Conservation (phyloP, 2,888 invertebrate genomes). For the Geophilus truncorum region DNA sequence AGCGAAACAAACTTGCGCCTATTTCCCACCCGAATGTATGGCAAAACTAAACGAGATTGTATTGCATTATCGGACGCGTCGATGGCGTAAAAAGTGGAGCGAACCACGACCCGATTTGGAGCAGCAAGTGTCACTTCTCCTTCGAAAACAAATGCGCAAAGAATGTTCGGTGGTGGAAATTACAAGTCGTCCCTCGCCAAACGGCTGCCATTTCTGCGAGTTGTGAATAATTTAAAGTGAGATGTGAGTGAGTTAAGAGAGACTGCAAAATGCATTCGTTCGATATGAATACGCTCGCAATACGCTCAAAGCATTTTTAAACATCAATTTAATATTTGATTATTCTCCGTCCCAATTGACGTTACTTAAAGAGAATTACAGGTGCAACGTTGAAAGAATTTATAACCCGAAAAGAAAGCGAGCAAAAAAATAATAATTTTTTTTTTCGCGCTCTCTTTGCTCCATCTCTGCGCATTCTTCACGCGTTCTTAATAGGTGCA, state of each 20-base stretch:
- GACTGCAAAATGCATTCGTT: background rate
- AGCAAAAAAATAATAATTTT: background rate
- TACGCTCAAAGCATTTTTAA: background rate
- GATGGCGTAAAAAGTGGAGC: background rate
- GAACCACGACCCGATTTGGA: background rate
- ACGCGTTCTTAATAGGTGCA: conserved; percentile 7
- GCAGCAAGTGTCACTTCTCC: background rate
- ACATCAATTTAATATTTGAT: background rate
- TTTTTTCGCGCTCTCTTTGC: too few relatives aligned
- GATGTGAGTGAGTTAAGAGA: background rate
- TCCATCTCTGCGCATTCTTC: background rate
- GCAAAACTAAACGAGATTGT: background rate
- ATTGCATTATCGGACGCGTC: background rate
- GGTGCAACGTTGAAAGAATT: background rate
- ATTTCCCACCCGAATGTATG: background rate
- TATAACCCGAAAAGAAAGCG: background rate
- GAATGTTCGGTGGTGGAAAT: background rate
- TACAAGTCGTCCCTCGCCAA: background rate
- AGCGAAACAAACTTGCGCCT: conserved; percentile 15
- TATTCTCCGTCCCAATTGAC: background rate
- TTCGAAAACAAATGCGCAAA: background rate
- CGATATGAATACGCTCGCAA: background rate
- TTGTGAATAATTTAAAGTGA: background rate
- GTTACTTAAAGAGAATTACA: background rate
- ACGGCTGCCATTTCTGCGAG: background rate